Base-by-base conservation (phyloP, 2,113 vertebrate genomes). In the Corythaixoides concolor region DNA sequence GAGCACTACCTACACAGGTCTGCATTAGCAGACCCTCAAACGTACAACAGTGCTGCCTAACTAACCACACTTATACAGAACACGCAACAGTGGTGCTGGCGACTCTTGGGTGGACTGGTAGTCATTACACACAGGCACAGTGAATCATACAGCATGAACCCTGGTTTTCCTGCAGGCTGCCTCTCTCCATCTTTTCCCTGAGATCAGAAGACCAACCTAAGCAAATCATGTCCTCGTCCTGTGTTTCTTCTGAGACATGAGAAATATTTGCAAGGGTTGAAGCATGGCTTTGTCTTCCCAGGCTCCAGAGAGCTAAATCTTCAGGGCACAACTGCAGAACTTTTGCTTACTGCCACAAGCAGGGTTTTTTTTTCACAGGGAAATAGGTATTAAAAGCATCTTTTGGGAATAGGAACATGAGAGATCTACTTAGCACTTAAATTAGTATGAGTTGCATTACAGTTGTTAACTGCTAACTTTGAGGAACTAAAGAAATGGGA, bases 91-190 rank as follows among this genome's bases (percentile, higher is more conserved):
- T 18, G 32, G 21, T 56, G 59, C 16, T 12, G 47, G 22, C n/a
- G n/a, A 30, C n/a, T 75, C 45, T 15, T 35, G 28, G 2, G 2
- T 56, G 47, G 59, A 60, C 64, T n/a, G 32, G 19, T 21, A 35
- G 47, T 20, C 39, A 45, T 56, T 55, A 62, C 28, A 43, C 19
- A 43, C 6, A 50, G 32, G 32, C 39, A 21, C 18, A 50, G 12
- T 9, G 7, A 76, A 33, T 15, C 0, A 1, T 8, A 32, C 18
- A 66, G 63, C 0, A 0, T 5, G 30, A 49, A 43, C 32, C 8
- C 32, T 12, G 11, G 52, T n/a, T 50, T 83, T 70, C 45, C 35
- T 50, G 12, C 27, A 72, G 27, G 39, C 20, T 87, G 32, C 7
- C n/a, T 27, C 45, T 35, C 58, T 49, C 35, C 37, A 62, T 21